Evolutionary conservation across 2,888 invertebrate species (phyloP), one percentile per base, ranked within the genome.

Genomic region (Steinernema carpocapsae): DNA sequence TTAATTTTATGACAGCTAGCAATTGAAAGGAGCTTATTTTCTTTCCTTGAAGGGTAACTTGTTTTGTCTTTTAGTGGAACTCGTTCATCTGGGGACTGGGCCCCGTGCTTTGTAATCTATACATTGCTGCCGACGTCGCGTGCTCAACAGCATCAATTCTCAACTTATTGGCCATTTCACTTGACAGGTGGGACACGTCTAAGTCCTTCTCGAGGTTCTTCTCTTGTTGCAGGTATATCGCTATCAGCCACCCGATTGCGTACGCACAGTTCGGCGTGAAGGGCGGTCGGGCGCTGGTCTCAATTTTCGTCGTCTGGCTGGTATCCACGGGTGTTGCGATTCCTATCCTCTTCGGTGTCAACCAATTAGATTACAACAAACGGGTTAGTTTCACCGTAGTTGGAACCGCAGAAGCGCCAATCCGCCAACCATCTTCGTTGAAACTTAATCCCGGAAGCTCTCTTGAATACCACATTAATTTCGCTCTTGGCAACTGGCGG

Each of bases 101-200:
- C 51, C 92, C 93, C 83, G 92, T 94, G 88, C 92, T 94, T 84
- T 97, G 96, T 90, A 95, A 96, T 91, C 93, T 95, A 90, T 97
- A 95, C 92, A 95, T 96, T 88, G 95, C 95, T 75, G 94, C 94
- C 93, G 96, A 97, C 90, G 96, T 97, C 87, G 94, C 94, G 82
- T 95, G 95, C 89, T 95, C 95, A 85, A 97, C 96, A 79, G 95
- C 95, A 87, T 96, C 95, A 88, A 97, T 97, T 89, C 94, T 96
- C 91, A 96, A 97, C 91, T 91, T 96, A 88, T 94, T 96, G 83
- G 96, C 96, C 85, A 97, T 97, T 90, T 95, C 95, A 86, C 93
- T 96, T 90, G 96, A 97, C 92, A 94, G 95, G 96, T 95, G 89
- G 91, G 7, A 14, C 37, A 37, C 3, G 37, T 6, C 37, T 37